Evolutionary conservation across 2,888 invertebrate genomes (phyloP).

Genomic region (Lasioglossum malachurum): DNA sequence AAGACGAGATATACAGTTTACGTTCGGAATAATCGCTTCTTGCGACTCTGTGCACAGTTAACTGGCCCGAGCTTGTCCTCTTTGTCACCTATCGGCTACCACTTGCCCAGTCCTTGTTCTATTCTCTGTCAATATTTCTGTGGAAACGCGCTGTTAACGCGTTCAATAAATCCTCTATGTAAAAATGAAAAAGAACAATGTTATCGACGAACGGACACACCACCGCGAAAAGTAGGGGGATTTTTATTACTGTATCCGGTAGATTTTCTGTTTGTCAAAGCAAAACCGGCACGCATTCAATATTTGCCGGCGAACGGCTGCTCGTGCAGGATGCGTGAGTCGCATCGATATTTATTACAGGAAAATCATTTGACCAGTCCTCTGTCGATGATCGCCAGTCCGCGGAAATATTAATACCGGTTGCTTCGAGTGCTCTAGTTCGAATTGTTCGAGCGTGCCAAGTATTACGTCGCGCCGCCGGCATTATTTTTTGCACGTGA

Average conservation of each 20-base stretch:
- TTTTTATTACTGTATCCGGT: neutral
- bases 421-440: neutral
- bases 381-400: neutral
- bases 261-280: conserved; percentile 21
- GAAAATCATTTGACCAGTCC: conserved; percentile 23
- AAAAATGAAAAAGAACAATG: neutral
- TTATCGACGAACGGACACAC: neutral
- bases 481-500: conserved; percentile 39
- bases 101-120: no score
- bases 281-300: conserved; percentile 5
- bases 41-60: neutral
- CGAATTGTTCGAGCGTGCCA: neutral
- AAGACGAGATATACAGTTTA: neutral
- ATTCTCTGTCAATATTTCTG: neutral
- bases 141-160: no score
- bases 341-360: conserved; percentile 45
- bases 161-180: no score
- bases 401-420: conserved; percentile 44
- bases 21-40: neutral
- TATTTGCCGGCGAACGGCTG: conserved; percentile 25
- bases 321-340: neutral
- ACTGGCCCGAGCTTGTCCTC: no score
- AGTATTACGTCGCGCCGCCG: conserved; percentile 4
- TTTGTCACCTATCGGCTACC: no score
- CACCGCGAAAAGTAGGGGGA: neutral